Conservation (phyloP, 2,113 vertebrate genomes). For the Choloepus hoffmanni region DNA sequence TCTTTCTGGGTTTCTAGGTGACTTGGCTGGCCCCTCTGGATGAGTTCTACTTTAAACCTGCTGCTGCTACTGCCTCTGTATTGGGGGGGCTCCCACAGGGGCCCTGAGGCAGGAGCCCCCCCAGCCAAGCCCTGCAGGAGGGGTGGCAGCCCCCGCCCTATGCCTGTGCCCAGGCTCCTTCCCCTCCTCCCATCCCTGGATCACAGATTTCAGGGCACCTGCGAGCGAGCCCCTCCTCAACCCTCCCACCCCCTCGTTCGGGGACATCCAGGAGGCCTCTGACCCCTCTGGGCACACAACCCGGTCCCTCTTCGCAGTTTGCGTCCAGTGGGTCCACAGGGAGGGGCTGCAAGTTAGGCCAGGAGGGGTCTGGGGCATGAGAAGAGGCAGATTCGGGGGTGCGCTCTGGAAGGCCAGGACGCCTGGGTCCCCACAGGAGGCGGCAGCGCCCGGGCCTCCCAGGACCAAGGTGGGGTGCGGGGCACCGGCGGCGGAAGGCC, state of each 20-base stretch:
- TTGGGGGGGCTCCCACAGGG: conserved; percentile 81
- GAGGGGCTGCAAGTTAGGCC: background rate
- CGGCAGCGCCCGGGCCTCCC: conserved; percentile 34
- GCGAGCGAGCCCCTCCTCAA: conserved; percentile 27
- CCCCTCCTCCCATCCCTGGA: conserved; percentile 52
- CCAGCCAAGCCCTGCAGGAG: conserved; percentile 82
- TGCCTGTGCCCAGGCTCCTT: conserved; percentile 34
- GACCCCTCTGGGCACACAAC: conserved; percentile 35
- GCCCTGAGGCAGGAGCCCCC: conserved; percentile 80
- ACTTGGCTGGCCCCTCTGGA: conserved; percentile 84
- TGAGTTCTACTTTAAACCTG: conserved; percentile 84
- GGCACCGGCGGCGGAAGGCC: conserved; percentile 64
- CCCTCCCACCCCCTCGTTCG: background rate
- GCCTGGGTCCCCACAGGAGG: conserved; percentile 54
- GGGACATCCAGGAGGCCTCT: conserved; percentile 12
- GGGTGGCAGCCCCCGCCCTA: conserved; percentile 71
- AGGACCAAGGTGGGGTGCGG: conserved; percentile 33
- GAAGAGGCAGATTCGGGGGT: background rate
- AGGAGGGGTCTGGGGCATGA: background rate
- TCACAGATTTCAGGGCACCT: conserved; percentile 79
- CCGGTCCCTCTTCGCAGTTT: background rate
- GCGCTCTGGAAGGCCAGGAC: background rate
- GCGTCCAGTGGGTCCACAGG: background rate
- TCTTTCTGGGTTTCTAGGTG: conserved; percentile 86
- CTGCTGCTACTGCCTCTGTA: conserved; percentile 75